A percentile compares a stretch with the other conserved stretches of the same genome.
These are phyloP conservation scores for Cordilura impudica DNA, from an alignment of 2,888 invertebrate species.

Conservation along the genomic window DNA sequence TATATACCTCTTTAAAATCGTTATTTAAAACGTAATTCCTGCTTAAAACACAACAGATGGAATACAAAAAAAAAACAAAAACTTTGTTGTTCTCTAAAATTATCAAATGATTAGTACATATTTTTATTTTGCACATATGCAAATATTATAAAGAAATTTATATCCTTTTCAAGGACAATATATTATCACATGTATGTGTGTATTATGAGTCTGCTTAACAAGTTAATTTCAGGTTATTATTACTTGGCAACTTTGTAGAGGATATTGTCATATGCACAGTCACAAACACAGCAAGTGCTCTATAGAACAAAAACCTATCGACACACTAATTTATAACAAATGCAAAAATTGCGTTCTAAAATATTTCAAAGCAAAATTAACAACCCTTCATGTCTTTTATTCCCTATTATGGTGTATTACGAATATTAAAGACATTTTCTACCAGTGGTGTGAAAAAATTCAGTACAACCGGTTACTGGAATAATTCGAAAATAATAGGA, in stretches of 20 bases:
- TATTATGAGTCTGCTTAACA: not conserved
- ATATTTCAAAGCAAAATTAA: not conserved
- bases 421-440: too few relatives aligned
- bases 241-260: slow-evolving; percentile 21
- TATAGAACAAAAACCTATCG: slow-evolving; percentile 9
- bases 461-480: too few relatives aligned
- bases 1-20: not conserved
- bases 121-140: not conserved
- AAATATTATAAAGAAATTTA: slow-evolving; percentile 25
- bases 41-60: not conserved
- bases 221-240: slow-evolving; percentile 4
- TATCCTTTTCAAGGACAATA: slow-evolving; percentile 44
- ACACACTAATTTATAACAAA: slow-evolving; percentile 42
- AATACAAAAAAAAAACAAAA: not conserved
- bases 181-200: slow-evolving; percentile 1
- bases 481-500: too few relatives aligned
- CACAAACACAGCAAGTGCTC: not conserved
- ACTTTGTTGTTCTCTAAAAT: not conserved
- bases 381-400: not conserved
- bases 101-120: not conserved
- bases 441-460: too few relatives aligned
- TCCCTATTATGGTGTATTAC: not conserved
- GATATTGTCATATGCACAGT: slow-evolving; percentile 10
- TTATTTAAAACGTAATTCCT: not conserved
- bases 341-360: slow-evolving; percentile 52